Evolutionary conservation across 1,140 invertebrate species (phyloP).

Genomic region (Euura saliciscinereae): DNA sequence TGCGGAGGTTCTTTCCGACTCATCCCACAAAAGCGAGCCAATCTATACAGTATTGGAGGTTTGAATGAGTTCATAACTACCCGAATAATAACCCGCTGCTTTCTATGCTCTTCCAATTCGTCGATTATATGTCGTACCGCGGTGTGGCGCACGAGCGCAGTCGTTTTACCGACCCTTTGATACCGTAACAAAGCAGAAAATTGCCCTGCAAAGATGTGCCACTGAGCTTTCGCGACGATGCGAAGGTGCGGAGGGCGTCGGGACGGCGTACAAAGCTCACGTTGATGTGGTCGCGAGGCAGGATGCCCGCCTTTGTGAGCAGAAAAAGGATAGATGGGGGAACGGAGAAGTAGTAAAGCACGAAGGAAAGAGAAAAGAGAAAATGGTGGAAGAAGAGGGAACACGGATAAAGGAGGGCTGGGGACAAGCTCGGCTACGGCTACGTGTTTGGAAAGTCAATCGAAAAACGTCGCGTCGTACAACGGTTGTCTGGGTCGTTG

Average conservation of each 20-base stretch:
- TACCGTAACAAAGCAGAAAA: not conserved
- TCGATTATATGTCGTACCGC: no score
- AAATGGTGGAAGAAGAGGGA: not conserved
- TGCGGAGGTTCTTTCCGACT: no score
- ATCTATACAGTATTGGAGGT: no score
- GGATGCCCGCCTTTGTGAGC: not conserved
- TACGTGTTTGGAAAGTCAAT: slow-evolving; percentile 43
- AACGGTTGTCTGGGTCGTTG: slow-evolving; percentile 36
- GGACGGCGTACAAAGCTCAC: no score
- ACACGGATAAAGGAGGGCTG: slow-evolving; percentile 8
- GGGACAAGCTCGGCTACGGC: slow-evolving; percentile 16
- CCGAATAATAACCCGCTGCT: no score
- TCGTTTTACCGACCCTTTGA: not conserved
- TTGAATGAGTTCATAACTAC: no score
- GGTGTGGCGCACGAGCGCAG: not conserved
- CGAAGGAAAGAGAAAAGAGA: slow-evolving; percentile 10
- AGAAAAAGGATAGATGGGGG: no score
- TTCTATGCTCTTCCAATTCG: no score
- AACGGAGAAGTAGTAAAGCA: slow-evolving; percentile 11
- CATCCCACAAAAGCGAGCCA: no score
- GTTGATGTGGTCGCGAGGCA: no score
- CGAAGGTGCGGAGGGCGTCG: no score
- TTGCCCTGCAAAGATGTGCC: not conserved
- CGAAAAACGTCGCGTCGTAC: slow-evolving; percentile 23
- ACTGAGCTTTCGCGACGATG: no score